phyloP scores from a whole-genome alignment of 35 echinoderm and acorn worm species.

The Hemicentrotus pulcherrimus region DNA sequence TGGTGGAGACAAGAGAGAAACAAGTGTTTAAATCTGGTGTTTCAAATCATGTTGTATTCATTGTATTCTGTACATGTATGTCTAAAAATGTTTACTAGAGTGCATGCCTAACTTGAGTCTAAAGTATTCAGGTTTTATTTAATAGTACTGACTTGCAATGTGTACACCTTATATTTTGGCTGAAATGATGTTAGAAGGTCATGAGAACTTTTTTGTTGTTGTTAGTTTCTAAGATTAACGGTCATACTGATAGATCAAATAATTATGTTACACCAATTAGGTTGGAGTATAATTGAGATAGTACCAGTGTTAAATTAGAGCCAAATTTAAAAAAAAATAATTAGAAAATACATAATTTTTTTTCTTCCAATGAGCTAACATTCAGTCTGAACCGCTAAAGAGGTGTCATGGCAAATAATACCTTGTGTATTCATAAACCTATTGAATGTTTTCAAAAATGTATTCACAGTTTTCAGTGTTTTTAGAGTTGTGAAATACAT shows the following conservation, averaged over 20 bases:
- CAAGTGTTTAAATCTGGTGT: slow-evolving; percentile 56
- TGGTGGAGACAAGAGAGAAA: slow-evolving; percentile 56
- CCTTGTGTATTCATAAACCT: too few relatives aligned
- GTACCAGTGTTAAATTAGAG: too few relatives aligned
- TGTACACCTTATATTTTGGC: background rate
- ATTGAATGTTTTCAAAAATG: too few relatives aligned
- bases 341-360: too few relatives aligned
- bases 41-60: slow-evolving; percentile 20
- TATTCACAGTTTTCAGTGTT: too few relatives aligned
- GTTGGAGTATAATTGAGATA: too few relatives aligned
- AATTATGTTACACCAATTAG: too few relatives aligned
- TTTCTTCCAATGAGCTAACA: too few relatives aligned
- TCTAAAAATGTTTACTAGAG: background rate
- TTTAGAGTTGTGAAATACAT: too few relatives aligned
- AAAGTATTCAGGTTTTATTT: background rate
- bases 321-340: too few relatives aligned
- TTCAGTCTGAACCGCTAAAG: background rate
- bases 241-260: too few relatives aligned
- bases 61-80: slow-evolving; percentile 15
- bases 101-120: background rate
- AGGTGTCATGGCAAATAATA: background rate
- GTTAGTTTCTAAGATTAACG: too few relatives aligned
- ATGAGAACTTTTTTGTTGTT: background rate
- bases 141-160: background rate
- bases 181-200: background rate